Evolutionary conservation across 2,113 vertebrate genomes (phyloP), one percentile per base, ranked within the genome.

Genomic region (Trematocara stigmaticum): DNA sequence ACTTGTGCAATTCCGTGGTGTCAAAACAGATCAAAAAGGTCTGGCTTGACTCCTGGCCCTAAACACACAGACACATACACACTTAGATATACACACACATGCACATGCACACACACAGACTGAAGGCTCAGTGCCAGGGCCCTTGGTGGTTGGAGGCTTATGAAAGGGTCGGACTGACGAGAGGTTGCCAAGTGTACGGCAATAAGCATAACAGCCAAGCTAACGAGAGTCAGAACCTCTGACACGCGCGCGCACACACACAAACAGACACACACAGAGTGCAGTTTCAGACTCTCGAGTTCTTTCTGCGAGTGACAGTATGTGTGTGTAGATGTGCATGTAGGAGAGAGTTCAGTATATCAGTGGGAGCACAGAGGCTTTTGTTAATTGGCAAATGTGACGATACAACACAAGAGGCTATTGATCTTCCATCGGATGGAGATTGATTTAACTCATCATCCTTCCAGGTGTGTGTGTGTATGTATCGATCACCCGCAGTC

Each of bases 11-110:
- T 94, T 95, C 91, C 55, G 90, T 91, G 87, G 87, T 96, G 95
- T 96, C 96, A 96, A 96, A 96, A 96, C 95, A 96, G 94, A 95
- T 97, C 94, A 96, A 92, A 95, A 94, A 94, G 95, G 91, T 91
- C 88, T 94, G 93, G 92, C 91, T 93, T 94, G 92, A 95, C 94
- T 95, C 90, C 92, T 93, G 92, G 92, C 87, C 92, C 83, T 86
- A 81, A 86, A 92, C 66, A 81, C 80, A 83, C 31, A 81, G 31
- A 61, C 57, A 84, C 76, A 83, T 71, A 83, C 79, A 84, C 76
- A 83, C 83, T 57, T 35, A 31, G 10, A 64, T 66, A 64, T 76
- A 79, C 79, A 78, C 55, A 31, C 82, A 78, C 52, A 71, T 40
- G 26, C 84, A 64, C 78, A 57, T 45, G 84, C 85, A 69, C 83